A percentile compares a stretch with the other conserved stretches of the same genome.
These are phyloP conservation scores for Melieria omissa DNA, from an alignment of 2,888 invertebrate species.

Conservation along the genomic window DNA sequence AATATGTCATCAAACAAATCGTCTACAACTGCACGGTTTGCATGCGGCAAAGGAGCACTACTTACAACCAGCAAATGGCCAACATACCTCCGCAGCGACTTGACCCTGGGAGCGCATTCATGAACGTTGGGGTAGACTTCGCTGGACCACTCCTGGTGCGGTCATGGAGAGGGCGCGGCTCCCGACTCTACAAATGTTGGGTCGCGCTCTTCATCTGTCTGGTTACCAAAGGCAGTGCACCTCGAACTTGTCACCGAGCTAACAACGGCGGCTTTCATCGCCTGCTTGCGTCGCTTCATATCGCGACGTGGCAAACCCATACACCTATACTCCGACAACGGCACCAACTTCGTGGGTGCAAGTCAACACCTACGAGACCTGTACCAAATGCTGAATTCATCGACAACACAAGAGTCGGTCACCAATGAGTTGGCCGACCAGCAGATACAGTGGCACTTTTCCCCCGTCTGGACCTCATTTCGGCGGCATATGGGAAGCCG, in stretches of 20 bases:
- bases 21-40: slow-evolving; percentile 38
- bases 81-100: slow-evolving; percentile 39
- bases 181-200: slow-evolving; percentile 47
- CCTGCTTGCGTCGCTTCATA: slow-evolving; percentile 50
- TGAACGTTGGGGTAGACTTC: slow-evolving; percentile 45
- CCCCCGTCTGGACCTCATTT: slow-evolving; percentile 1
- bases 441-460: slow-evolving; percentile 42
- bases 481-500: slow-evolving; percentile 9
- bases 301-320: slow-evolving; percentile 34
- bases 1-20: slow-evolving; percentile 29
- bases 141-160: slow-evolving; percentile 45
- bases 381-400: slow-evolving; percentile 23
- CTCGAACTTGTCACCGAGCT: slow-evolving; percentile 37
- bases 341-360: slow-evolving; percentile 42
- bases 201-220: slow-evolving; percentile 50
- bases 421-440: slow-evolving; percentile 26
- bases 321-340: slow-evolving; percentile 37
- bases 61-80: slow-evolving; percentile 41
- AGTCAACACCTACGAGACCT: slow-evolving; percentile 37
- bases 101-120: slow-evolving; percentile 41
- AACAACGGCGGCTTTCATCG: slow-evolving; percentile 49
- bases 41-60: slow-evolving; percentile 26
- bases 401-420: slow-evolving; percentile 21
- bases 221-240: slow-evolving; percentile 48
- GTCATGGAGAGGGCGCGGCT: slow-evolving; percentile 44